Conservation (phyloP, 2,797 vertebrate genomes). For the Aplochiton taeniatus region DNA sequence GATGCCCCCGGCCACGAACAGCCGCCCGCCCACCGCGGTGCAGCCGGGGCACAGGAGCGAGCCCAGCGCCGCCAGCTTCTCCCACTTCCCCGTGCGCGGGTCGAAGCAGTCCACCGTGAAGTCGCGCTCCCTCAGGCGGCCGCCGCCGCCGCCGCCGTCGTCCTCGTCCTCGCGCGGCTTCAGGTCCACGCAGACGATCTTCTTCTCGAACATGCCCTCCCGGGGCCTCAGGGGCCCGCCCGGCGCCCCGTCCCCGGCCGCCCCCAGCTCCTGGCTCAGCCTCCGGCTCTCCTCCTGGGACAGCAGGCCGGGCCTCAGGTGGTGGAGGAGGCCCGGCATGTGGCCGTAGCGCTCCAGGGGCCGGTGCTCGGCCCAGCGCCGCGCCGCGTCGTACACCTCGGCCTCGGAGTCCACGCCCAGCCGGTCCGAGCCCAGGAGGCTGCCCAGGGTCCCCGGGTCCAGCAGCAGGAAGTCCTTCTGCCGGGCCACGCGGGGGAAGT, state of each 20-base stretch:
- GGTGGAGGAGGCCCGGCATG: constrained; percentile 75
- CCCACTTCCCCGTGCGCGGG: constrained; percentile 81
- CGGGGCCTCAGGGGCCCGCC: constrained; percentile 76
- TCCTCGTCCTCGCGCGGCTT: constrained; percentile 77
- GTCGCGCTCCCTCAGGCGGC: constrained; percentile 59
- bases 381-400: constrained; percentile 78
- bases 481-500: constrained; percentile 79
- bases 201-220: constrained; percentile 85
- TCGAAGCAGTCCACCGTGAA: constrained; percentile 82
- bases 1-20: constrained; percentile 82
- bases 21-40: constrained; percentile 72
- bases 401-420: constrained; percentile 81
- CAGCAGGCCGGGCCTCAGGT: constrained; percentile 77
- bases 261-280: constrained; percentile 74
- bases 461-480: constrained; percentile 82
- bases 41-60: constrained; percentile 81
- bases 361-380: constrained; percentile 79
- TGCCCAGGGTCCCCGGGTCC: constrained; percentile 77
- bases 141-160: too few relatives aligned
- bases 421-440: constrained; percentile 80
- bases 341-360: constrained; percentile 75
- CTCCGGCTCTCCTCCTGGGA: constrained; percentile 74
- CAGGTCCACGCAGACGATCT: constrained; percentile 83
- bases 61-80: constrained; percentile 77
- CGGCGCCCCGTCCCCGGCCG: constrained; percentile 68